These are phyloP conservation scores for Tetrax tetrax DNA, from an alignment of 2,113 vertebrate species.

Conservation along the genomic window DNA sequence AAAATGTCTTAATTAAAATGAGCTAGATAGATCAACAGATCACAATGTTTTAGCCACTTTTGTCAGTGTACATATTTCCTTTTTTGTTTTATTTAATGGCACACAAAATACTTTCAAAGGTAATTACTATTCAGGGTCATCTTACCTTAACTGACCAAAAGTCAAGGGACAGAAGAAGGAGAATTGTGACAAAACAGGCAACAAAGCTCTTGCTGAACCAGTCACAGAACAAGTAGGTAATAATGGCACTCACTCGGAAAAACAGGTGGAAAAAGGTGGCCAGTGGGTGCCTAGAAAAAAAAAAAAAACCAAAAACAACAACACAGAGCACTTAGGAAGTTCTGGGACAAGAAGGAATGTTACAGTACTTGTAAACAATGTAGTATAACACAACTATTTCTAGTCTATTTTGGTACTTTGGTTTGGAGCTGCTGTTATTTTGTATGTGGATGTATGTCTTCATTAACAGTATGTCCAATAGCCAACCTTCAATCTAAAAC, in stretches of 20 bases:
- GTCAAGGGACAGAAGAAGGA: slow-evolving; percentile 90
- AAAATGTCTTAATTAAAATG: not conserved
- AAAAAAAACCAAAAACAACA: not conserved
- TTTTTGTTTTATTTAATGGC: not conserved
- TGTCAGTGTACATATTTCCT: not conserved
- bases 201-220: slow-evolving; percentile 90
- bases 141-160: slow-evolving; percentile 96
- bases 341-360: not conserved
- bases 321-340: not conserved
- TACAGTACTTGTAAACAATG: not conserved
- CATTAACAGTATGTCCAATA: not conserved
- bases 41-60: not conserved
- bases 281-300: slow-evolving; percentile 82
- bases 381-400: not conserved
- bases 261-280: slow-evolving; percentile 92
- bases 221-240: slow-evolving; percentile 83
- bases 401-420: not conserved
- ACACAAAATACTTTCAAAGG: not conserved
- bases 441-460: not conserved
- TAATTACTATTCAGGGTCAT: not conserved
- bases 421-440: not conserved
- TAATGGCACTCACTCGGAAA: slow-evolving; percentile 87
- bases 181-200: slow-evolving; percentile 87
- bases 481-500: not conserved
- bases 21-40: not conserved